Evolutionary conservation across 2,113 vertebrate genomes (phyloP).

Genomic region (Archocentrus centrarchus): DNA sequence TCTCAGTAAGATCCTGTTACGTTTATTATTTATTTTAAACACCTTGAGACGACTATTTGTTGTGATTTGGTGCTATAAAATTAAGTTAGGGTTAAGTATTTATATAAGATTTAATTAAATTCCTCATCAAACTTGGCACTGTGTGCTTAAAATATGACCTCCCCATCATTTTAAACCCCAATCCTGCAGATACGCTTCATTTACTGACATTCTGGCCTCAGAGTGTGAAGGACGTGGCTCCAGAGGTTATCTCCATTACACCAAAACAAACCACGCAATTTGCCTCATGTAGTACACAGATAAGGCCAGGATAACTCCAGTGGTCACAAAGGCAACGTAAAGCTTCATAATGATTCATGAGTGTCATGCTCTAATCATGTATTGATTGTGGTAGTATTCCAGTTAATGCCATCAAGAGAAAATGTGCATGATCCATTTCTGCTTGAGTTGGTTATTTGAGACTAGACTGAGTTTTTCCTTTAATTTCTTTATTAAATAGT

Average conservation of each 20-base stretch:
- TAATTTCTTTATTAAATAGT: neutral
- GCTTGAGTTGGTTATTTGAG: neutral
- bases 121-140: neutral
- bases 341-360: neutral
- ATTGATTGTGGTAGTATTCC: neutral
- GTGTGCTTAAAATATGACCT: neutral
- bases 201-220: neutral
- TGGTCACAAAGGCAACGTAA: neutral
- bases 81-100: neutral
- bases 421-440: rapidly evolving
- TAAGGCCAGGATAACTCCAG: neutral
- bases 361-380: neutral
- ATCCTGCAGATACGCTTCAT: neutral
- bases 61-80: too few relatives aligned
- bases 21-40: neutral
- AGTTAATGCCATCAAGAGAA: neutral
- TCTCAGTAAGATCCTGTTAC: neutral
- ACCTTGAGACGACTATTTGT: too few relatives aligned
- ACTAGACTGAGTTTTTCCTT: neutral
- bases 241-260: conserved; percentile 4
- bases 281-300: conserved; percentile 13
- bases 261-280: conserved; percentile 43
- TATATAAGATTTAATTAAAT: neutral
- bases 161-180: neutral
- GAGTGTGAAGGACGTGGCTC: conserved; percentile 16